Base-by-base conservation (phyloP, 2,797 vertebrate genomes). In the Gallinago stenura region DNA sequence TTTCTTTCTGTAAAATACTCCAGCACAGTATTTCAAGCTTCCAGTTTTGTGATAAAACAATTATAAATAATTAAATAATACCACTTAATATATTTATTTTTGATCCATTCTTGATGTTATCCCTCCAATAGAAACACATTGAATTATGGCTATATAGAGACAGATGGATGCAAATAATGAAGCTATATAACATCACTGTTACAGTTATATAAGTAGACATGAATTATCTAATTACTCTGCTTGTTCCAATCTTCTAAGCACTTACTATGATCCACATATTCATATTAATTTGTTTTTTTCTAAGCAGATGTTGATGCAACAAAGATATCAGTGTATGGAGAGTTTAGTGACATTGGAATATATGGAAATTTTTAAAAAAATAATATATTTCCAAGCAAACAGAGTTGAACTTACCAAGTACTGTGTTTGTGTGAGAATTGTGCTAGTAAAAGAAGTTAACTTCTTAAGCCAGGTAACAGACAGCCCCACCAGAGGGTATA, bases 41-140 rank as follows among this genome's bases (percentile, higher is more conserved):
- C 60, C 45, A 25, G 7, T 93, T 95, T 89, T 90, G 70, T 82
- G 45, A 87, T 96, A 94, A 91, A 31, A 51, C 31, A 93, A 57
- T 87, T 95, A 70, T 51, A 89, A 96, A 95, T 93, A 96, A 95
- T 92, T 62, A 97, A 97, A 93, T 94, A 95, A 97, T 96, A 35
- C 12, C 30, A 66, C 33, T 89, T 82, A 69, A 84, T 90, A 30
- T 81, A 72, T 90, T 91, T 91, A 86, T 86, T 95, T 96, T 75
- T 65, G 57, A 48, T 85, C 64, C 15, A 15, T 89, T 95, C 69
- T 95, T 93, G 84, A 93, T 94, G 56, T 96, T 94, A 89, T 86
- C 68, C 89, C 71, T 90, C 75, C 83, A 94, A 86, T 37, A 89
- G 93, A 97, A 98, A 97, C 96, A 97, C 93, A 94, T 85, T 96